A percentile compares a stretch with the other conserved stretches of the same genome.
Evolutionary conservation across 2,888 invertebrate genomes (phyloP).

Genomic region (Cyclophora albipunctata): DNA sequence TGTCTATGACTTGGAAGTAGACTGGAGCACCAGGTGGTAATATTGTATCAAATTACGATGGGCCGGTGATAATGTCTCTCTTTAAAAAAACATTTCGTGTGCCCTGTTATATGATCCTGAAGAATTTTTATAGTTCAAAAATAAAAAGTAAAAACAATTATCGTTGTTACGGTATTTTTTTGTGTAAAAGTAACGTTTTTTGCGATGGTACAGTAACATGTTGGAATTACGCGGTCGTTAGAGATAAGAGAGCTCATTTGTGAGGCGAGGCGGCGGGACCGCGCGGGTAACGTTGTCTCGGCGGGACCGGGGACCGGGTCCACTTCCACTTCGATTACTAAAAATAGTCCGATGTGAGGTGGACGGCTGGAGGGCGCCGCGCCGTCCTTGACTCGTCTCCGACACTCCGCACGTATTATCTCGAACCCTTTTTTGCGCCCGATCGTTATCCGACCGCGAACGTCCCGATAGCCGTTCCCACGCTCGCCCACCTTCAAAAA

Average conservation of each 20-base stretch:
- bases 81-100: conserved; percentile 2
- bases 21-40: conserved; percentile 43
- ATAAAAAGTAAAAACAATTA: conserved; percentile 8
- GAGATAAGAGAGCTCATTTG: conserved; percentile 26
- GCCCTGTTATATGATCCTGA: conserved; percentile 1
- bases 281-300: conserved; percentile 32
- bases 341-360: conserved; percentile 56
- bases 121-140: conserved; percentile 8
- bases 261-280: conserved; percentile 34
- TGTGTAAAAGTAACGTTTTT: conserved; percentile 10
- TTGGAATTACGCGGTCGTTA: conserved; percentile 29
- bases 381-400: conserved; percentile 56
- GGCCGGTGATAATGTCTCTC: conserved; percentile 14
- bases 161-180: conserved; percentile 16
- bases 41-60: conserved; percentile 51
- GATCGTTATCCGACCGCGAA: conserved; percentile 69
- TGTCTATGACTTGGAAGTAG: conserved; percentile 41
- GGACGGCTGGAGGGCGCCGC: conserved; percentile 32
- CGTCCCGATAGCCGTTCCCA: conserved; percentile 62
- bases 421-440: conserved; percentile 69
- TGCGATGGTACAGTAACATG: conserved; percentile 23
- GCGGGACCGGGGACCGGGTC: conserved; percentile 29
- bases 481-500: conserved; percentile 52
- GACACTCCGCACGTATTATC: conserved; percentile 51
- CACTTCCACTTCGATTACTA: conserved; percentile 61